phyloP scores from a whole-genome alignment of 2,113 vertebrate species.

The Semnornis frantzii region DNA sequence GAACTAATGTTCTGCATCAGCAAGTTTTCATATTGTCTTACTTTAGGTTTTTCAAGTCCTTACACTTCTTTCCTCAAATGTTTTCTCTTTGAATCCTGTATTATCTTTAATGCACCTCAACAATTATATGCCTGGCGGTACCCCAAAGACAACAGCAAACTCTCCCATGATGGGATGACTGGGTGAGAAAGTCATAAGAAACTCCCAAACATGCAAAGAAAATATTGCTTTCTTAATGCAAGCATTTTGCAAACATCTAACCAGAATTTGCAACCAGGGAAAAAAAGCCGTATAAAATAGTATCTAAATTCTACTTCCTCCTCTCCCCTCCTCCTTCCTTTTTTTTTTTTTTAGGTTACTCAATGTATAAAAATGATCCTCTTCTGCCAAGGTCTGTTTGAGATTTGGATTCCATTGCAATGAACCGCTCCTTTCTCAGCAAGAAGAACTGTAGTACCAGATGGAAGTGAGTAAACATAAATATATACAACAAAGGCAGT shows the following conservation, averaged over 20 bases:
- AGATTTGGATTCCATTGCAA: neutral
- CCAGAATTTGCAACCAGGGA: neutral
- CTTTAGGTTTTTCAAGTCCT: neutral
- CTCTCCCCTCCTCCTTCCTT: neutral
- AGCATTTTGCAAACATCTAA: neutral
- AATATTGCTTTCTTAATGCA: neutral
- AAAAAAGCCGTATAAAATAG: neutral
- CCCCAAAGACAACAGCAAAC: conserved; percentile 2
- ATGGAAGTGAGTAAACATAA: neutral
- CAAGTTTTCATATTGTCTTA: neutral
- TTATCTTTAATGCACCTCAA: neutral
- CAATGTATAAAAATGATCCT: neutral
- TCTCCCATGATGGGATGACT: neutral
- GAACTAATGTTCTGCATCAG: neutral
- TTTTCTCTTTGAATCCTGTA: neutral
- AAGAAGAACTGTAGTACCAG: neutral
- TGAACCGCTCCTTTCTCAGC: neutral
- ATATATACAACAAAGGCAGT: neutral
- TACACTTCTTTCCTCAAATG: neutral
- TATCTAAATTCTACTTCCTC: neutral
- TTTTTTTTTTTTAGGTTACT: neutral
- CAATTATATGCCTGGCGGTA: neutral
- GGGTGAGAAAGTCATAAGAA: neutral
- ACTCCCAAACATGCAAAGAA: neutral
- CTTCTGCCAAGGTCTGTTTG: neutral